Base-by-base conservation (phyloP, 2,113 vertebrate genomes). In the Callorhinus ursinus region DNA sequence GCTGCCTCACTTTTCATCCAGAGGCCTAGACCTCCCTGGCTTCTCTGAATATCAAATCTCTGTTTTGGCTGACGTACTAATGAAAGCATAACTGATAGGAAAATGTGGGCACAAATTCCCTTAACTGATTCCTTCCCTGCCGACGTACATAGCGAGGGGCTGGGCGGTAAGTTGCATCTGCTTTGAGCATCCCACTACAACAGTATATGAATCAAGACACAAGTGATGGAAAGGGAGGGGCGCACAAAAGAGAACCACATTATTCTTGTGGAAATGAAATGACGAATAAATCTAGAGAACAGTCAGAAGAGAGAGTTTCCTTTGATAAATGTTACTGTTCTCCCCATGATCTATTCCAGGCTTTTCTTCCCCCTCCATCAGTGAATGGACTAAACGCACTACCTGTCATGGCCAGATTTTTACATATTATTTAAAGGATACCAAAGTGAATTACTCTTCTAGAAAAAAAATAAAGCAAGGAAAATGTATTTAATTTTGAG, bases 371-470 rank as follows among this genome's bases (percentile, higher is more conserved):
- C 61, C 65, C 76, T 83, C 71, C 9, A 5, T 83, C 96, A 95
- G 94, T 86, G 61, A 91, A 65, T n/a, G 85, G 88, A 93, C 96
- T 95, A 88, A 97, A 97, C 39, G n/a, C 88, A 95, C 88, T 42
- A 72, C 97, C 95, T 98, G 98, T 98, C 97, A 97, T 46, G 91
- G 65, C 90, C 82, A 94, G 97, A 97, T 97, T 96, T 96, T 97
- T 98, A 93, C 94, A 92, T 97, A 89, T 97, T 97, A 98, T 98
- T 98, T 98, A 98, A 97, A 97, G 95, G 96, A 96, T 84, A 97
- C 88, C 90, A 97, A 94, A 97, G 93, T 96, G 97, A 98, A 98
- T 98, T 97, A 97, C 94, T 98, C 97, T 97, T 94, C 72, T 92
- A 83, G 92, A 46, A 83, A 96, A 94, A 95, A 77, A 90, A 88